Evolutionary conservation across 2,888 invertebrate species (phyloP), one percentile per base, ranked within the genome.

Genomic region (Creontiades dilutus): DNA sequence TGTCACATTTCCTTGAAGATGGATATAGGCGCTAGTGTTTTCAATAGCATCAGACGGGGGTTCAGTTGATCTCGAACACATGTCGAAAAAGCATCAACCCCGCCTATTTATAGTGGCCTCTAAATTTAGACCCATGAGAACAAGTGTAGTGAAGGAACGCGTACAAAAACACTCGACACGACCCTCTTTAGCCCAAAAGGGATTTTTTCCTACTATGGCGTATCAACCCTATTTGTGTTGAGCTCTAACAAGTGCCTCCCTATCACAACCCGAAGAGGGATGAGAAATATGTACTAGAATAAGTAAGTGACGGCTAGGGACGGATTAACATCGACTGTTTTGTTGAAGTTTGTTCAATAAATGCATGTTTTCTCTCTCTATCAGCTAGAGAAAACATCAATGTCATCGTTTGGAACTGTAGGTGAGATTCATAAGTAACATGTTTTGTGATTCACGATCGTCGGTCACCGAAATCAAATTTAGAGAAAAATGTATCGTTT

Each of bases 11-110:
- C 23, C 68, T 23, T 23, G 9, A 68, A 68, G 11, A 23, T 2
- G 68, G 9, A 19, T 2, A 16, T 37, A 78, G 46, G 47, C 82
- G 52, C 82, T 52, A 19, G 14, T 88, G 88, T 88, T 88, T 88
- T 78, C 55, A 88, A 48, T 28, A 27, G 48, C 80, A 78, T 47
- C 88, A 76, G 88, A 76, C 88, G 28, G 52, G 28, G 52, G 28
- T 55, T 55, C 88, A 7, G 88, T 80, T 88, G 55, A 88, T 78
- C 88, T 48, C 78, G 88, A 88, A 88, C 88, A 88, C 78, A 88
- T 88, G 88, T 88, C 78, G 78, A 80, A 88, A 76, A 68, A 19
- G 52, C 78, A 78, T 9, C 76, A n/a, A 11, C 82, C 46, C 55
- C 5, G n/a, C 16, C 88, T 88, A 88, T 88, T 78, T 88, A 78